A percentile compares a stretch with the other conserved stretches of the same genome.
Evolutionary conservation across 2,797 vertebrate species (phyloP).

Genomic region (Cyclura pinguis): DNA sequence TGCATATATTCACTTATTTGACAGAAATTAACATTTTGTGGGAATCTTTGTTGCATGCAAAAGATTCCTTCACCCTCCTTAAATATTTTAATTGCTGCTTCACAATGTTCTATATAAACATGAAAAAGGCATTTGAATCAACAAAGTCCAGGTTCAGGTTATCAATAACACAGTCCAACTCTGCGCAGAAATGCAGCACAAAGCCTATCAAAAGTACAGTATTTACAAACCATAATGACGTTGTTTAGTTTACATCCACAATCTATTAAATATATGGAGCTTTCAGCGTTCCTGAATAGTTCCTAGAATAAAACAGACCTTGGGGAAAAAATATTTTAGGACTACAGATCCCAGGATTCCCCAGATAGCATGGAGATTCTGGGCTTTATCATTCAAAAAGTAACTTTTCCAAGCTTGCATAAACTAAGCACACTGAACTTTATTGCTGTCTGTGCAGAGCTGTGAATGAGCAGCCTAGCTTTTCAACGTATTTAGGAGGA

Average conservation of each 20-base stretch:
- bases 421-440: too few species aligned
- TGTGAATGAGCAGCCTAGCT: conserved; percentile 40
- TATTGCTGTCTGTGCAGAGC: too few species aligned
- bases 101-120: conserved; percentile 81
- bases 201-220: conserved; percentile 43
- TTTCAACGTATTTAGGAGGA: conserved; percentile 32
- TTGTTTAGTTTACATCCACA: conserved; percentile 40
- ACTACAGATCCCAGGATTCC: background rate
- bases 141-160: conserved; percentile 72
- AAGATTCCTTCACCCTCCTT: conserved; percentile 85
- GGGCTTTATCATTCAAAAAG: background rate
- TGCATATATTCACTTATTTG: conserved; percentile 88
- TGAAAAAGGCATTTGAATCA: conserved; percentile 77
- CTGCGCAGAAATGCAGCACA: conserved; percentile 54
- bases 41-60: conserved; percentile 89
- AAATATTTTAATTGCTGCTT: conserved; percentile 92
- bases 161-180: conserved; percentile 64
- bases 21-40: conserved; percentile 91
- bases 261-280: background rate
- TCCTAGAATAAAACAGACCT: background rate
- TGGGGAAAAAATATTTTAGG: too few species aligned
- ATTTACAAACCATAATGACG: conserved; percentile 49
- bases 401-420: background rate
- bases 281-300: conserved; percentile 22
- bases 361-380: background rate